Percentiles rank a stretch among this genome's conserved stretches.
phyloP scores from a whole-genome alignment of 2,888 invertebrate genomes.

The Agrochola macilenta region DNA sequence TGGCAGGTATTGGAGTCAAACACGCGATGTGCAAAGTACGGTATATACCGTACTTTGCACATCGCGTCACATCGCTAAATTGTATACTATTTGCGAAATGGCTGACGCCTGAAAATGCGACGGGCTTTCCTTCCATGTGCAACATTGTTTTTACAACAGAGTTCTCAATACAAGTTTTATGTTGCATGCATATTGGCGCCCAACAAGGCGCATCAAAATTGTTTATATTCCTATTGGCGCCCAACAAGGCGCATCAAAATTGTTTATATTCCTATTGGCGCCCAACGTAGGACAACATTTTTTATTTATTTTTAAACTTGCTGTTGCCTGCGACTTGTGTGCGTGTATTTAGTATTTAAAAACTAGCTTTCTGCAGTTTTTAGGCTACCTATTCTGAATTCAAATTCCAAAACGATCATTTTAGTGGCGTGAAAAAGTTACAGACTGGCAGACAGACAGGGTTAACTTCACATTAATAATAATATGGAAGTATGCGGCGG shows the following conservation, averaged over 20 bases:
- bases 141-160: slow-evolving; percentile 7
- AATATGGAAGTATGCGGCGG: background rate
- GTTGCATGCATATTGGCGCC: background rate
- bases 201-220: background rate
- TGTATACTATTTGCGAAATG: slow-evolving; percentile 42
- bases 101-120: background rate
- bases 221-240: background rate
- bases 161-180: background rate
- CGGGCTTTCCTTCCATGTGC: background rate
- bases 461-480: background rate
- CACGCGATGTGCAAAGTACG: slow-evolving; percentile 57
- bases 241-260: background rate
- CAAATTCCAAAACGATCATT: background rate
- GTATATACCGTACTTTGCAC: too few relatives aligned
- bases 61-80: too few relatives aligned
- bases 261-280: slow-evolving; percentile 3
- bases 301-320: background rate
- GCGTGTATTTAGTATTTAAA: background rate
- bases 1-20: slow-evolving; percentile 46
- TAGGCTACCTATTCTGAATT: background rate
- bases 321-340: background rate
- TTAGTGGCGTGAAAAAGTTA: background rate
- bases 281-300: background rate
- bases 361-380: background rate
- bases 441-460: background rate